Conservation (phyloP, 2,888 invertebrate species). For the Drosophila flavopinicola region DNA sequence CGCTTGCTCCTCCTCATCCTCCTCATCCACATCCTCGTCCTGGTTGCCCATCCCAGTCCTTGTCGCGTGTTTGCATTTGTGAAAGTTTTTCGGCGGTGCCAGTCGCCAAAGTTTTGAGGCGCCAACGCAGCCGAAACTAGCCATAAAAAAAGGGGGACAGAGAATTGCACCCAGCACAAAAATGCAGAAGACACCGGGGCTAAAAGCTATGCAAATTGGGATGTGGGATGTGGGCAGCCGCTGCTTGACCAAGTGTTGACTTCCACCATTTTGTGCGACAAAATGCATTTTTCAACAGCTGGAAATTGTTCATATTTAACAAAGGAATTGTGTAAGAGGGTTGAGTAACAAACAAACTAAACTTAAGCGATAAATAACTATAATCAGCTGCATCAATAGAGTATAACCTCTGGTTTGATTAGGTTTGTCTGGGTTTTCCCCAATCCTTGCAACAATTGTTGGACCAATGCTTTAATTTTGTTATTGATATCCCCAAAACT, state of each 20-base stretch:
- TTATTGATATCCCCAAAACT: too few species aligned
- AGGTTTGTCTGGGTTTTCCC: too few species aligned
- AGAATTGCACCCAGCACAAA: slow-evolving; percentile 25
- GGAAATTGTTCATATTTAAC: slow-evolving; percentile 2
- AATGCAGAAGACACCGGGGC: slow-evolving; percentile 27
- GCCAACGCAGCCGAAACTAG: slow-evolving; percentile 62
- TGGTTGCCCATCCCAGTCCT: slow-evolving; percentile 2
- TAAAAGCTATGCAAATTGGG: slow-evolving; percentile 73
- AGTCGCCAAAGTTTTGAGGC: slow-evolving; percentile 72
- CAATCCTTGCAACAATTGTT: too few species aligned
- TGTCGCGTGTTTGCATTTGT: slow-evolving; percentile 58
- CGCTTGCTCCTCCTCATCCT: background rate
- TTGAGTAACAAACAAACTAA: background rate
- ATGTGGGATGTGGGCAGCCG: background rate
- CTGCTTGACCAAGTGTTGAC: slow-evolving; percentile 56
- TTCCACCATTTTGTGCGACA: slow-evolving; percentile 39
- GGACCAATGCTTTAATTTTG: too few species aligned
- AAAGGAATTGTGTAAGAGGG: background rate
- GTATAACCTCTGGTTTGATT: too few species aligned
- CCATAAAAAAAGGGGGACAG: slow-evolving; percentile 23
- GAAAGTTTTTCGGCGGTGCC: slow-evolving; percentile 58
- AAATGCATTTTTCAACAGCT: slow-evolving; percentile 45
- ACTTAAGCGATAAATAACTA: too few species aligned
- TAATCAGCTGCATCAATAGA: too few species aligned
- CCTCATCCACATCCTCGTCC: background rate